phyloP scores from a whole-genome alignment of 2,888 invertebrate species.

The Heteromyza rotundicornis region DNA sequence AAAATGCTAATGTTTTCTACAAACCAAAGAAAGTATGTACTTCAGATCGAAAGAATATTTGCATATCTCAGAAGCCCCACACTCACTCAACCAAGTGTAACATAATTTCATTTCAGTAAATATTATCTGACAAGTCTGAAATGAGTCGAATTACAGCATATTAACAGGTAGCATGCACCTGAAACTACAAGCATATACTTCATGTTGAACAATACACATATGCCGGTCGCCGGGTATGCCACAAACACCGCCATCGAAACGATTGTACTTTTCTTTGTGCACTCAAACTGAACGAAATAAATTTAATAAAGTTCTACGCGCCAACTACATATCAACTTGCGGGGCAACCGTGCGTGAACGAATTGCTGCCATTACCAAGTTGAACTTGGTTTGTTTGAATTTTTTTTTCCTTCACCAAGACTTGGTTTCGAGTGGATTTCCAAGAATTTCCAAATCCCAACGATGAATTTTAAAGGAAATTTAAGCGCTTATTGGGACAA shows the following conservation, averaged over 20 bases:
- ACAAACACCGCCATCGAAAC: neutral
- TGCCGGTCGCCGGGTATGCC: neutral
- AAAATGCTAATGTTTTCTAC: too few relatives aligned
- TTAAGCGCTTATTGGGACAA: too few relatives aligned
- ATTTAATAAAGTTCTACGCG: slow-evolving; percentile 47
- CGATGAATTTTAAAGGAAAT: too few relatives aligned
- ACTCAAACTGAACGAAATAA: slow-evolving; percentile 45
- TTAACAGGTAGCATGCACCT: slow-evolving; percentile 19
- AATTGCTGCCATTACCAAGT: slow-evolving; percentile 39
- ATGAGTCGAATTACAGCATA: slow-evolving; percentile 19
- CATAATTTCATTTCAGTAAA: slow-evolving; percentile 9
- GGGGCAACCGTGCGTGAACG: slow-evolving; percentile 45
- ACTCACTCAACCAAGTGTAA: slow-evolving; percentile 21
- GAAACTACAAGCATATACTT: neutral
- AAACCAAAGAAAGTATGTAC: too few relatives aligned
- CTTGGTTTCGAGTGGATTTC: too few relatives aligned
- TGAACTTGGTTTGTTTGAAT: too few relatives aligned
- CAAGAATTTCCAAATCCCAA: too few relatives aligned
- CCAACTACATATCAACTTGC: neutral
- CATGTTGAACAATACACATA: neutral
- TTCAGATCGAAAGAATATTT: too few relatives aligned
- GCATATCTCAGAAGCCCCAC: too few relatives aligned
- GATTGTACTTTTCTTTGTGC: slow-evolving; percentile 47
- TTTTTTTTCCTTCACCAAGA: too few relatives aligned
- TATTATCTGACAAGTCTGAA: slow-evolving; percentile 6